A percentile compares a stretch with the other conserved stretches of the same genome.
Evolutionary conservation across 2,113 vertebrate genomes (phyloP).

Genomic region (Thalassarche chlororhynchos): DNA sequence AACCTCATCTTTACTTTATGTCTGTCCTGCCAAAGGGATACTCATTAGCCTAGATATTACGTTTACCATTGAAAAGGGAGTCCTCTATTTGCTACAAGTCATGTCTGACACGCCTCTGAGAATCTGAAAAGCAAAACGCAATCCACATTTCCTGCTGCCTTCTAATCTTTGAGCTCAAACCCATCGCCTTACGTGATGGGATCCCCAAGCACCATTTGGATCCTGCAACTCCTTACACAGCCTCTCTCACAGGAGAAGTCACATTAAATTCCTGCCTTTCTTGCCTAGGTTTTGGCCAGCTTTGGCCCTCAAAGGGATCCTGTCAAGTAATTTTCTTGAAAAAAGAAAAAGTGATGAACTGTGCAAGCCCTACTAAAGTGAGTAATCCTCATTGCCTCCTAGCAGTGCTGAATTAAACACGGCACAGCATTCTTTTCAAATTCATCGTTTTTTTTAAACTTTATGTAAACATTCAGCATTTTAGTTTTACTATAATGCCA

Average conservation of each 20-base stretch:
- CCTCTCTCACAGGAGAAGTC: not conserved
- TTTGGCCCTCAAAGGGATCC: not conserved
- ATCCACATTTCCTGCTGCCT: not conserved
- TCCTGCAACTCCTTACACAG: not conserved
- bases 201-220: not conserved
- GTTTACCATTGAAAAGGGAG: not conserved
- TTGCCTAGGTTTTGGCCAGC: not conserved
- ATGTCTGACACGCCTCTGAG: fast-evolving
- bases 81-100: not conserved
- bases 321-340: not conserved
- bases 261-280: not conserved
- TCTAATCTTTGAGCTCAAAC: not conserved
- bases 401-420: not conserved
- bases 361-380: not conserved
- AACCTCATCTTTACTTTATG: not conserved
- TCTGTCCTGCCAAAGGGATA: not conserved
- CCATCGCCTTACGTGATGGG: not conserved
- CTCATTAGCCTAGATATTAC: not conserved
- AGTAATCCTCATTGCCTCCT: not conserved
- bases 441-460: fast-evolving
- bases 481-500: not conserved
- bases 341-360: not conserved
- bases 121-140: not conserved
- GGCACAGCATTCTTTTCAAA: not conserved
- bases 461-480: not conserved